Base-by-base conservation (phyloP, 2,113 vertebrate species). In the Progne subis region DNA sequence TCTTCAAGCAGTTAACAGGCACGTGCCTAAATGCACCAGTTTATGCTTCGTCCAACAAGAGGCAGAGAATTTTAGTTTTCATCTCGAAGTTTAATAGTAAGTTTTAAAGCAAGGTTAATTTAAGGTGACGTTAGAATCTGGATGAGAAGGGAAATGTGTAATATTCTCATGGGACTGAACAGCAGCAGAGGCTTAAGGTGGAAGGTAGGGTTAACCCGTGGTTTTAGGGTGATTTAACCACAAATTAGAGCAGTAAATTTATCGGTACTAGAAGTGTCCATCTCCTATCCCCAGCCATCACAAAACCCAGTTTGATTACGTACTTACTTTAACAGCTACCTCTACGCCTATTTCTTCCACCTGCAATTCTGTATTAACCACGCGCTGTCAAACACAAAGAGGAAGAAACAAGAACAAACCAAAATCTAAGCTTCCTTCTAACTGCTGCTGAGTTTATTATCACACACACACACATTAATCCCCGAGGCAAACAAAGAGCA, bases 281-380 rank as follows among this genome's bases (percentile, higher is more conserved):
- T 18, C 29, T 50, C 44, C 85, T 81, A 43, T 44, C 29, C 41
- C 57, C 76, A 95, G 39, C 43, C 15, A 50, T n/a, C 67, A 92
- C 12, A 92, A 34, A 61, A 68, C 75, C 18, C 11, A 37, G 67
- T 86, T 74, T 88, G 64, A 4, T 43, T 94, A 86, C 74, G 90
- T 96, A 98, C 98, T 99, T 97, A 37, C 99, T 98, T 98, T 99
- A 39, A 98, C 93, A 69, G 98, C 97, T 75, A 98, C 95, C 91
- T 99, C 98, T 52, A 96, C 96, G 97, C 99, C 98, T 76, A 98
- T 98, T 87, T 99, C 99, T 96, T 99, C 98, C 49, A 98, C 98
- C 94, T 98, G 97, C 46, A 98, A 98, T 96, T 99, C 97, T 34
- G 97, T 98, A 81, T 98, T 98, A 72, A 98, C 96, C 78, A 99